A percentile compares a stretch with the other conserved stretches of the same genome.
Evolutionary conservation across 2,113 vertebrate genomes (phyloP).

Genomic region (Calyptomena viridis): DNA sequence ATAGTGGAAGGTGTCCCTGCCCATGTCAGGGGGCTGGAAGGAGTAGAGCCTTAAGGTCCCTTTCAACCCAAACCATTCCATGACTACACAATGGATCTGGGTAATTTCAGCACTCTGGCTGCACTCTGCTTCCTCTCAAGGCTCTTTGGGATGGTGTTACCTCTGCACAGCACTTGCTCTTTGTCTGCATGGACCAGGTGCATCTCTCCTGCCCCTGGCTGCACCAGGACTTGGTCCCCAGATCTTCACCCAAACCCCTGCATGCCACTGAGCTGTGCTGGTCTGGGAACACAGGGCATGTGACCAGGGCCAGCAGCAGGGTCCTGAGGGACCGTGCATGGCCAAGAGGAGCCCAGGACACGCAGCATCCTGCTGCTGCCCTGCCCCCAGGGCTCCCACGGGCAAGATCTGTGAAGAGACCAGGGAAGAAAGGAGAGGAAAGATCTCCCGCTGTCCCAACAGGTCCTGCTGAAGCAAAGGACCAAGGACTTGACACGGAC

Average conservation of each 20-base stretch:
- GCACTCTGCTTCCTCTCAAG: background rate
- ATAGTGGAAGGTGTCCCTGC: background rate
- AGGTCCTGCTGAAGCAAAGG: background rate
- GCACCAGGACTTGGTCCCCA: background rate
- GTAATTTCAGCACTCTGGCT: background rate
- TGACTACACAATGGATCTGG: background rate
- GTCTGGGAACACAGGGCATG: rapidly evolving
- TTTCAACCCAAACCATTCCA: background rate
- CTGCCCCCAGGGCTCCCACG: background rate
- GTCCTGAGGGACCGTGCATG: background rate
- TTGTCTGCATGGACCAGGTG: background rate
- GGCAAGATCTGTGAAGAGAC: background rate
- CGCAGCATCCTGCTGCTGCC: background rate
- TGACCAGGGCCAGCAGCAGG: background rate
- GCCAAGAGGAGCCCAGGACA: background rate
- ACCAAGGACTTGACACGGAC: background rate
- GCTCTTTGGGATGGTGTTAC: background rate
- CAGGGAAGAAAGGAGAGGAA: background rate
- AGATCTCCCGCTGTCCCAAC: background rate
- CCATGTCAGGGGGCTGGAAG: background rate
- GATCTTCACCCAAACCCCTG: background rate
- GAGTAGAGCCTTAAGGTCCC: background rate
- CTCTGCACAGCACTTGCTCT: background rate
- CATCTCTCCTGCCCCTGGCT: background rate
- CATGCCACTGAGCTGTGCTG: background rate